Evolutionary conservation across 2,888 invertebrate genomes (phyloP), one percentile per base, ranked within the genome.

Genomic region (Agrochola litura): DNA sequence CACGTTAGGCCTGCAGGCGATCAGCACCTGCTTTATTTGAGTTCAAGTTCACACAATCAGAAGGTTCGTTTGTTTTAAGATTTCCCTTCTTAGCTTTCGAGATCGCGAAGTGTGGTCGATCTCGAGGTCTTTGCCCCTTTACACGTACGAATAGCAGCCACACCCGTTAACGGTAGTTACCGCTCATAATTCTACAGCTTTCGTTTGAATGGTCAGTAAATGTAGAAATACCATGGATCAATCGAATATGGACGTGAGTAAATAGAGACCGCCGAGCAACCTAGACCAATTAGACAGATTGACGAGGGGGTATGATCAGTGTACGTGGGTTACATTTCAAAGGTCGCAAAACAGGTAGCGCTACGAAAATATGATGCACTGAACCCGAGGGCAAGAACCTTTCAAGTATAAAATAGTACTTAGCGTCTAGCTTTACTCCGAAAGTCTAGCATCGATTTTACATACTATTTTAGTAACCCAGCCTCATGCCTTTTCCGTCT

Each of bases 111-210:
- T 91, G 89, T 90, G 90, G 91, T 90, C 86, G 89, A 89, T 89
- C 87, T 86, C 85, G 91, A 88, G 95, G 93, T 94, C 94, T 91
- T 93, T 94, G 93, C 92, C 94, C 90, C 89, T 77, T 83, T 86
- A 90, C 93, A 94, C 93, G 93, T 93, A 93, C 94, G 90, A 93
- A 93, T 92, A 90, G 90, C 87, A 86, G 91, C 89, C 94, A 90
- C 94, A 91, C 94, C 93, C 92, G 88, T 93, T 89, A 95, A 94
- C 94, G 94, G 94, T 91, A 92, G 90, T 89, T 86, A 87, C 87
- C 90, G 90, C 88, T 91, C 89, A 91, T 93, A 91, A 90, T 84
- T 89, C 88, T 85, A 89, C 89, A 90, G 90, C 86, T 86, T 86
- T 86, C 85, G 83, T 86, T 86, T 84, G 81, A 82, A 84, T 87